Evolutionary conservation across 1,140 invertebrate genomes (phyloP).

Genomic region (Stenopsyche tienmushanensis): DNA sequence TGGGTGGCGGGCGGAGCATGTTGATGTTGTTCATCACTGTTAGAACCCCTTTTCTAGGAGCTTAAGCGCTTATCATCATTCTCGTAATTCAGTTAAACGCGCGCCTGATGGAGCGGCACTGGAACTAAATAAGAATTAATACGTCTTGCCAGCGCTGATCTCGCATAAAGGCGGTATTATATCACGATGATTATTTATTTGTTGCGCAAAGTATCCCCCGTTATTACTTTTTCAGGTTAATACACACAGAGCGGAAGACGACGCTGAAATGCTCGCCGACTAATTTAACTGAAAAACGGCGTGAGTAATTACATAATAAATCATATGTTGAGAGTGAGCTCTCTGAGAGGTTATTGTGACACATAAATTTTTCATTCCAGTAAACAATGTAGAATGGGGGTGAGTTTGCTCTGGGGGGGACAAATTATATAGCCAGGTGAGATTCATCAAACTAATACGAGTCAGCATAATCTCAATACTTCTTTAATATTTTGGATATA

Average conservation of each 20-base stretch:
- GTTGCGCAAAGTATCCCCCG: not conserved
- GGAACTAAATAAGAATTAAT: conserved; percentile 10
- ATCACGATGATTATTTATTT: conserved; percentile 8
- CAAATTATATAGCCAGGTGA: not conserved
- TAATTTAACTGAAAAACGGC: conserved; percentile 13
- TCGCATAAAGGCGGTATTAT: not conserved
- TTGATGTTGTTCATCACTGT: not conserved
- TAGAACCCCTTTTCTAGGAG: not conserved
- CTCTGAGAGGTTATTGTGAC: not conserved
- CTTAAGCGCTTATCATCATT: not conserved
- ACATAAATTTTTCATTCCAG: not conserved
- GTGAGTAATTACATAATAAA: conserved; percentile 11
- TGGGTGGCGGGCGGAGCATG: too few relatives aligned
- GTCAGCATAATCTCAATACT: too few relatives aligned
- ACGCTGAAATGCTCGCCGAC: not conserved
- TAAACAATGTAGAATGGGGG: not conserved
- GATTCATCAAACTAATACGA: too few relatives aligned
- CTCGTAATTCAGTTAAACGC: not conserved
- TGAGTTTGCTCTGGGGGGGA: not conserved
- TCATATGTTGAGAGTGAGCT: not conserved
- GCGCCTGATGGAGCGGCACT: not conserved
- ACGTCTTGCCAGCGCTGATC: not conserved
- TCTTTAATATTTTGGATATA: too few relatives aligned
- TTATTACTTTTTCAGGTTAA: not conserved
- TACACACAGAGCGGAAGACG: not conserved